Conservation (phyloP, 2,888 invertebrate genomes). For the Alsophila aescularia region DNA sequence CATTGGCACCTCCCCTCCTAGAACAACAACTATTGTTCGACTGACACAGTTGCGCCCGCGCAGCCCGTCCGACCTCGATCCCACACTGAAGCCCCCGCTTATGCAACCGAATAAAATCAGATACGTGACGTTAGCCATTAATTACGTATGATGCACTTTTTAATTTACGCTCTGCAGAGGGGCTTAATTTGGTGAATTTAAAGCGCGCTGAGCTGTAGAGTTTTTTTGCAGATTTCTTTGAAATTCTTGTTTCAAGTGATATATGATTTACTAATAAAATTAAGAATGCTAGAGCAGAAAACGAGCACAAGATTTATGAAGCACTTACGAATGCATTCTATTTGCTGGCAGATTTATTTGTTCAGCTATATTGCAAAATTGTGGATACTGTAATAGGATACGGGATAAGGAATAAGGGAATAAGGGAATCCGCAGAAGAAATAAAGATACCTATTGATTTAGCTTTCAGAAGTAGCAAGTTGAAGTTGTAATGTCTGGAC, state of each 20-base stretch:
- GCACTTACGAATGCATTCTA: not conserved
- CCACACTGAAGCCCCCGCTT: slow-evolving; percentile 68
- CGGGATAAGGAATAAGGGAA: no score
- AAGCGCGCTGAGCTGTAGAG: slow-evolving; percentile 23
- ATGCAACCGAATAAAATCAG: slow-evolving; percentile 60
- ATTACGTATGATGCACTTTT: slow-evolving; percentile 44
- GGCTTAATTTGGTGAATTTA: slow-evolving; percentile 40
- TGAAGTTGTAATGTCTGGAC: no score
- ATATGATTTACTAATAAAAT: slow-evolving; percentile 10
- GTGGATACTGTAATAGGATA: not conserved
- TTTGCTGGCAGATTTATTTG: not conserved
- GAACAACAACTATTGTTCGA: slow-evolving; percentile 55
- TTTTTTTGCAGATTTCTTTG: slow-evolving; percentile 22
- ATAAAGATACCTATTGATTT: no score
- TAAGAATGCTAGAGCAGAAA: slow-evolving; percentile 4
- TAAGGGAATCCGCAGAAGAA: no score
- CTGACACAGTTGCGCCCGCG: slow-evolving; percentile 65
- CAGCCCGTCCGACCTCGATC: slow-evolving; percentile 63
- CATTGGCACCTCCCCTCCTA: slow-evolving; percentile 35
- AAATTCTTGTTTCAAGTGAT: slow-evolving; percentile 14
- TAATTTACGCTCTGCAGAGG: slow-evolving; percentile 44
- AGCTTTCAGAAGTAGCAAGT: no score
- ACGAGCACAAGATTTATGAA: slow-evolving; percentile 8
- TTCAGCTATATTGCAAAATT: not conserved
- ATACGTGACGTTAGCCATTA: slow-evolving; percentile 44